Percentiles rank a stretch among this genome's conserved stretches.
These are phyloP conservation scores for Muscina levida DNA, from an alignment of 2,888 invertebrate species.

Conservation along the genomic window DNA sequence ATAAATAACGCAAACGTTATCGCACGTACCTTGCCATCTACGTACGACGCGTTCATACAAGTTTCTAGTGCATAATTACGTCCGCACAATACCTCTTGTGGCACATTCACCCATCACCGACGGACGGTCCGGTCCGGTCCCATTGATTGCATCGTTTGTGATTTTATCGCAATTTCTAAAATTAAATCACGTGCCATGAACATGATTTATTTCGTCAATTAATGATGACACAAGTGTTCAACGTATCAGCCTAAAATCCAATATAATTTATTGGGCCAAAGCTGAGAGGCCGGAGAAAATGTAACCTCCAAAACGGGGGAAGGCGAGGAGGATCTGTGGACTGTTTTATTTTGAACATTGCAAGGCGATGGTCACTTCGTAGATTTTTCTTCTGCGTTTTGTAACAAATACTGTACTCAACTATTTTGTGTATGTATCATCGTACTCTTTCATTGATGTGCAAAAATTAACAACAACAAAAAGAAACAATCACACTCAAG, in stretches of 20 bases:
- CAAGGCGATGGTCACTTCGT: no score
- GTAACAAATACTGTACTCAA: not conserved
- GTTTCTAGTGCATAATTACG: no score
- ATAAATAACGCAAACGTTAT: constrained; percentile 47
- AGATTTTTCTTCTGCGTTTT: no score
- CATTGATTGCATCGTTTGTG: constrained; percentile 6
- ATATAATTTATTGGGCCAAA: not conserved
- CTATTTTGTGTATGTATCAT: no score
- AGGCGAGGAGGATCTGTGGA: not conserved
- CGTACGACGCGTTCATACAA: not conserved
- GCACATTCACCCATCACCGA: not conserved
- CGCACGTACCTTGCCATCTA: constrained; percentile 1
- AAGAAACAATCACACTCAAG: not conserved
- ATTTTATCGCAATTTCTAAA: constrained; percentile 57
- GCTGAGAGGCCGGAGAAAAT: no score
- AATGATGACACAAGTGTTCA: constrained; percentile 62
- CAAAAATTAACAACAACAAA: not conserved
- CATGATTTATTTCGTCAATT: constrained; percentile 75
- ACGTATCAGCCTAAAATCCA: not conserved
- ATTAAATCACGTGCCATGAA: constrained; percentile 71
- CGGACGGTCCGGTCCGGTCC: not conserved
- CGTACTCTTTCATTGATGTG: no score
- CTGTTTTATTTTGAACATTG: constrained; percentile 20
- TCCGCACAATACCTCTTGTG: not conserved
- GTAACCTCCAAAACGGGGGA: not conserved